Percentiles rank a stretch among this genome's conserved stretches.
Evolutionary conservation across 37 sponge, comb jelly and placozoan species (phyloP).

Genomic region (Petrosia ficiformis): DNA sequence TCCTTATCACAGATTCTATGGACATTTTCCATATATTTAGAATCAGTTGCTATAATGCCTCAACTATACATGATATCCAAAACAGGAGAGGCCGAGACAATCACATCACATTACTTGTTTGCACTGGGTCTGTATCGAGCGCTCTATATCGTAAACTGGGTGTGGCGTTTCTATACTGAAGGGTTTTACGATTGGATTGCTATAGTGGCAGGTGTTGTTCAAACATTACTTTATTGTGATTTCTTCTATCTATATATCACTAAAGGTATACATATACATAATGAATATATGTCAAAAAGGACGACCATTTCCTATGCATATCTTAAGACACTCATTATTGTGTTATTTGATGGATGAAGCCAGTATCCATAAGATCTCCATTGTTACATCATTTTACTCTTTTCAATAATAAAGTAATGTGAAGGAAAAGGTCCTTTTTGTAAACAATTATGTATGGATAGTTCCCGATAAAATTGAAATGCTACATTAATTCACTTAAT

Average conservation of each 20-base stretch:
- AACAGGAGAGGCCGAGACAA: constrained; percentile 98
- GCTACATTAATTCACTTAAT: too few species aligned
- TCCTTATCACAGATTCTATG: constrained; percentile 83
- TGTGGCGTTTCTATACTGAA: constrained; percentile 92
- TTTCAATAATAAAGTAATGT: too few species aligned
- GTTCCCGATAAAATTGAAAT: too few species aligned
- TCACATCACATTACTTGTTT: constrained; percentile 99
- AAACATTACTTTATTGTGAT: constrained; percentile 97
- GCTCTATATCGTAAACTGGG: constrained; percentile 97
- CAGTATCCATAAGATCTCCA: too few species aligned
- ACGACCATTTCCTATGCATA: not conserved
- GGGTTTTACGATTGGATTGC: constrained; percentile 96
- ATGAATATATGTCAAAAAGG: not conserved
- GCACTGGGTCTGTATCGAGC: constrained; percentile 92
- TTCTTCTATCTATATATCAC: constrained; percentile 99
- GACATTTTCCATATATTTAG: constrained; percentile 99
- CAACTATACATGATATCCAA: constrained; percentile 99
- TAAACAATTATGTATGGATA: too few species aligned
- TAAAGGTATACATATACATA: constrained; percentile 66
- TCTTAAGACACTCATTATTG: too few species aligned
- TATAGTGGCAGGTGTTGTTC: constrained; percentile 93
- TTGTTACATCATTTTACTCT: too few species aligned
- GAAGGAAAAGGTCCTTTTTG: too few species aligned
- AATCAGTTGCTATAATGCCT: constrained; percentile 96
- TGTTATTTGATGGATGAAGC: too few species aligned